Percentiles rank a stretch among this genome's conserved stretches.
These are phyloP conservation scores for Apocrypta bakeri DNA, from an alignment of 1,140 invertebrate genomes.

Conservation along the genomic window DNA sequence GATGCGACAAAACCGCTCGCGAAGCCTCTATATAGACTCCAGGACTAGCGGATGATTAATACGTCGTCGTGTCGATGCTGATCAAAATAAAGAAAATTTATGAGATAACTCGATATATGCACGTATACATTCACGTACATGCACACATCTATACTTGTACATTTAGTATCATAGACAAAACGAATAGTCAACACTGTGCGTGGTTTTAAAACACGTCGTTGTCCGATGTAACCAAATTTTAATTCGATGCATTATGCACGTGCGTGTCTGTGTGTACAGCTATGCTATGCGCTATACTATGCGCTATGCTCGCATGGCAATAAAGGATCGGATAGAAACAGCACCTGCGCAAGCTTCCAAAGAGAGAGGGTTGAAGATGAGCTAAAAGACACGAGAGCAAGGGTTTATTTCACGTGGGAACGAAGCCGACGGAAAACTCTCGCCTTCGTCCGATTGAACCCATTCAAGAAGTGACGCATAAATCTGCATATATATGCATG, in stretches of 20 bases:
- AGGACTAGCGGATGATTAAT: constrained; percentile 40
- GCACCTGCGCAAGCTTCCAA: neutral
- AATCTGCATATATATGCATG: constrained; percentile 70
- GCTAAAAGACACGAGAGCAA: neutral
- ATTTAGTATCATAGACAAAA: too few species aligned
- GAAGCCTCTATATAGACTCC: constrained; percentile 8
- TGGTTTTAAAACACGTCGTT: constrained; percentile 32
- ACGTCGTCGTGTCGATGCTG: neutral
- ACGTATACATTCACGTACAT: too few species aligned
- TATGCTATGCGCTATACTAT: too few species aligned
- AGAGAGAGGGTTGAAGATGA: neutral
- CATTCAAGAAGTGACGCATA: constrained; percentile 66
- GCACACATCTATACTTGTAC: too few species aligned
- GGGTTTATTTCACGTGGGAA: constrained; percentile 66
- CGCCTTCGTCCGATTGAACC: constrained; percentile 50
- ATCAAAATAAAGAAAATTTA: constrained; percentile 44
- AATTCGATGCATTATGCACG: constrained; percentile 20
- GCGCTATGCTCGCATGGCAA: neutral
- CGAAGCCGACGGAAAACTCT: constrained; percentile 58
- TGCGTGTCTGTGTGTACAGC: neutral
- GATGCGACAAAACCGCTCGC: constrained; percentile 21
- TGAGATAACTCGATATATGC: constrained; percentile 38
- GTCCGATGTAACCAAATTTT: constrained; percentile 43
- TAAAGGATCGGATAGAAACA: neutral
- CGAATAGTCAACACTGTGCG: constrained; percentile 3